A percentile compares a stretch with the other conserved stretches of the same genome.
Conservation (phyloP, 1,140 invertebrate genomes). For the Agrilus planipennis region DNA sequence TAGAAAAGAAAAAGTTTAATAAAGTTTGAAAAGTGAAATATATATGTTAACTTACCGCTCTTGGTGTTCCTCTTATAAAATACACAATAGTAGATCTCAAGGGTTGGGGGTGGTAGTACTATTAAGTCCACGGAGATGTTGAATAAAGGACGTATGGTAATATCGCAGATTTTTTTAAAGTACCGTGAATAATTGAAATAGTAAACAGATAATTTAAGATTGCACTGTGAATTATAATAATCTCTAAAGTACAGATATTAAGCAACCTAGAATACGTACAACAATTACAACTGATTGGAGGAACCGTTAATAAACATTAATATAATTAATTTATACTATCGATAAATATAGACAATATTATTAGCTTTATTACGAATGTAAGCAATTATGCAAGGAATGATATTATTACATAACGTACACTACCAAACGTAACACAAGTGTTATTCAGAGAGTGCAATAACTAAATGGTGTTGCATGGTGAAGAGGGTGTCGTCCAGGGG, state of each 20-base stretch:
- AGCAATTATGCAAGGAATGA: conserved; percentile 38
- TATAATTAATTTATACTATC: conserved; percentile 33
- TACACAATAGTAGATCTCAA: too few species aligned
- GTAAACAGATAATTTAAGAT: too few species aligned
- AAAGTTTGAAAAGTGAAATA: too few species aligned
- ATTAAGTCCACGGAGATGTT: too few species aligned
- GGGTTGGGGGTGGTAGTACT: too few species aligned
- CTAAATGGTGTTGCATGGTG: conserved; percentile 36
- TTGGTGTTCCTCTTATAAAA: too few species aligned
- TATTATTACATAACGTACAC: conserved; percentile 39
- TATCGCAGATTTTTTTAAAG: too few species aligned
- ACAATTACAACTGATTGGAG: conserved; percentile 27
- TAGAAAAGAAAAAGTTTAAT: too few species aligned
- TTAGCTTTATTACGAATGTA: conserved; percentile 36
- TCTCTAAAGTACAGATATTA: conserved; percentile 29
- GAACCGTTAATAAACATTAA: conserved; percentile 30
- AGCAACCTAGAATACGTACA: conserved; percentile 31
- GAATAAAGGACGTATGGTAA: too few species aligned
- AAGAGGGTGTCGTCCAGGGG: conserved; percentile 34
- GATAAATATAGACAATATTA: conserved; percentile 34
- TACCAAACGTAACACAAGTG: conserved; percentile 39
- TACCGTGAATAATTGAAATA: too few species aligned
- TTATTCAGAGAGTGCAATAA: conserved; percentile 39
- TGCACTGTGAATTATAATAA: conserved; percentile 29
- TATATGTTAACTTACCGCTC: too few species aligned